phyloP scores from a whole-genome alignment of 2,888 invertebrate species.

The Zaprionus lineosus region DNA sequence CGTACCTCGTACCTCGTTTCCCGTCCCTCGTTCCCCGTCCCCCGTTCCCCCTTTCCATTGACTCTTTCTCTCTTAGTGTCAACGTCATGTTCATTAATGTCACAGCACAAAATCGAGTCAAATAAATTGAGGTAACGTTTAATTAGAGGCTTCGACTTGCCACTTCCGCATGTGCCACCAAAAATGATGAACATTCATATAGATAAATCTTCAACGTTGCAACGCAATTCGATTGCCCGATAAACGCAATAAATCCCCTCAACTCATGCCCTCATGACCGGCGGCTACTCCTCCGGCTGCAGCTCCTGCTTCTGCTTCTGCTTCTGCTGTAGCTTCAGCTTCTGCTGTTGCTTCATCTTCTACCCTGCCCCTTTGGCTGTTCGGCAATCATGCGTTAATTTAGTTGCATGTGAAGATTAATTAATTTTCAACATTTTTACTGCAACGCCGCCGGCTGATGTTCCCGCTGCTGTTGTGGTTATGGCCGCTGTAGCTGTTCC shows the following conservation, averaged over 20 bases:
- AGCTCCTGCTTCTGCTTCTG: conserved; percentile 19
- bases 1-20: background rate
- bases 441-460: conserved; percentile 27
- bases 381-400: conserved; percentile 76
- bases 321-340: conserved; percentile 18
- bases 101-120: conserved; percentile 61
- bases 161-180: conserved; percentile 51
- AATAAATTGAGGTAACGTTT: conserved; percentile 72
- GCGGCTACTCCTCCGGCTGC: conserved; percentile 6
- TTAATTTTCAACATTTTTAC: conserved; percentile 76
- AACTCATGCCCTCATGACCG: too few relatives aligned
- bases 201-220: conserved; percentile 63
- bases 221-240: conserved; percentile 73
- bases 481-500: conserved; percentile 3
- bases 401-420: conserved; percentile 79
- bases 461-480: conserved; percentile 5
- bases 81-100: conserved; percentile 75
- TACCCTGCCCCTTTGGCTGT: conserved; percentile 13
- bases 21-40: background rate
- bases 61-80: too few relatives aligned
- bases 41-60: too few relatives aligned
- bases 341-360: conserved; percentile 1
- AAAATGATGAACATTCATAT: conserved; percentile 38
- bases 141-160: conserved; percentile 52
- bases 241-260: conserved; percentile 74